Percentiles rank a stretch among this genome's conserved stretches.
Evolutionary conservation across 2,113 vertebrate genomes (phyloP).

Genomic region (Anarrhichthys ocellatus): DNA sequence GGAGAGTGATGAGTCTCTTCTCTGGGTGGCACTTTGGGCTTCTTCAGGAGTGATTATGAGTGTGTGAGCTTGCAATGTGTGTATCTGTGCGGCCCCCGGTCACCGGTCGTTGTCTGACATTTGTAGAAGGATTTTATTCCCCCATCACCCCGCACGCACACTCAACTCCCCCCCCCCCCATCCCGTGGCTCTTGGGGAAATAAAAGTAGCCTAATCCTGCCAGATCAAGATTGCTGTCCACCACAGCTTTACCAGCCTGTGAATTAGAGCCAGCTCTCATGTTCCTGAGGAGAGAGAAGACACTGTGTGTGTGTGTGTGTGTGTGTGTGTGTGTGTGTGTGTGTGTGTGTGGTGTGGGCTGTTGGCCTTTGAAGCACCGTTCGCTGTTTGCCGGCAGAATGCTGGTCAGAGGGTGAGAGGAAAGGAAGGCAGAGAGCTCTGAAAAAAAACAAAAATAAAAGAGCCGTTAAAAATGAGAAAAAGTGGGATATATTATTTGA

Average conservation of each 20-base stretch:
- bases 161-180: slow-evolving; percentile 29
- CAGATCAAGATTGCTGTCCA: slow-evolving; percentile 83
- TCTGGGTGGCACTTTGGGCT: slow-evolving; percentile 40
- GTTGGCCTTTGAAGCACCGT: slow-evolving; percentile 64
- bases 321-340: slow-evolving; percentile 43
- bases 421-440: slow-evolving; percentile 23
- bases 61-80: slow-evolving; percentile 32
- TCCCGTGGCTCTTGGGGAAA: slow-evolving; percentile 74
- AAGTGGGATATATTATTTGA: neutral
- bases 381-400: slow-evolving; percentile 55
- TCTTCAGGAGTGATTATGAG: slow-evolving; percentile 55
- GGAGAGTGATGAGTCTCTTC: slow-evolving; percentile 63
- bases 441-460: slow-evolving; percentile 35
- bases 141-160: neutral
- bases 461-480: slow-evolving; percentile 13
- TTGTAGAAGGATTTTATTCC: slow-evolving; percentile 73
- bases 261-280: slow-evolving; percentile 77
- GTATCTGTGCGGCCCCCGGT: slow-evolving; percentile 46
- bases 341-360: slow-evolving; percentile 60
- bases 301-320: slow-evolving; percentile 23
- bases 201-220: slow-evolving; percentile 79
- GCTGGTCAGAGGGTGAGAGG: slow-evolving; percentile 34
- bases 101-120: slow-evolving; percentile 78
- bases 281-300: slow-evolving; percentile 68
- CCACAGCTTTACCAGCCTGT: slow-evolving; percentile 79